Percentiles rank a stretch among this genome's conserved stretches.
Conservation (phyloP, 1,140 invertebrate genomes). For the Neotoxoptera formosana region DNA sequence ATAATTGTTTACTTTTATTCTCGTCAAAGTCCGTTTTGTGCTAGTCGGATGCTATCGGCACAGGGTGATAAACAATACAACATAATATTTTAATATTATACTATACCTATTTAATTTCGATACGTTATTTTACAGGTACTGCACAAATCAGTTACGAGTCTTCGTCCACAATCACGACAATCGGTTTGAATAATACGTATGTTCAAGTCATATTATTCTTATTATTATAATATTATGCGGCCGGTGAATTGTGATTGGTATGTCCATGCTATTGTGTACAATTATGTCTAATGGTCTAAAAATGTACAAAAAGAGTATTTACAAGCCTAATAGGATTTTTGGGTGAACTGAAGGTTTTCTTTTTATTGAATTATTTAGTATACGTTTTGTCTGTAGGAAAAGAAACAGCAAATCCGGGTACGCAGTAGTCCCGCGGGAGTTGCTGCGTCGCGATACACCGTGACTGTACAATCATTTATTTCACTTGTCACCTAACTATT, state of each 20-base stretch:
- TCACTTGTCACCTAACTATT: slow-evolving; percentile 24
- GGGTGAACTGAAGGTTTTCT: not conserved
- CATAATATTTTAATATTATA: too few species aligned
- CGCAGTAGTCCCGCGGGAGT: not conserved
- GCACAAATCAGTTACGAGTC: too few species aligned
- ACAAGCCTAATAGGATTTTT: not conserved
- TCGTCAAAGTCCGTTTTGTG: too few species aligned
- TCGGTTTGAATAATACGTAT: not conserved
- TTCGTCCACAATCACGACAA: not conserved
- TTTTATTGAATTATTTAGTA: slow-evolving; percentile 24
- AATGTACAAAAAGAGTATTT: not conserved
- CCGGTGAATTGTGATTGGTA: not conserved
- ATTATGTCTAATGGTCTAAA: not conserved
- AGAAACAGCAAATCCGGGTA: not conserved
- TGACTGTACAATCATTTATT: slow-evolving; percentile 32
- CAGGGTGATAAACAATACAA: too few species aligned
- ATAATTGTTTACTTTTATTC: too few species aligned
- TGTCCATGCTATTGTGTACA: not conserved
- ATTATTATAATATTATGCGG: not conserved
- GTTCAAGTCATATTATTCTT: not conserved
- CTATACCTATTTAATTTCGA: too few species aligned
- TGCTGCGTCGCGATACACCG: not conserved
- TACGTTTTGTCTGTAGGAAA: not conserved
- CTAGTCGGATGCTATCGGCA: too few species aligned
- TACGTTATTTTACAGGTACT: too few species aligned